phyloP scores from a whole-genome alignment of 2,888 invertebrate species.

The Ypsolopha scabrella region DNA sequence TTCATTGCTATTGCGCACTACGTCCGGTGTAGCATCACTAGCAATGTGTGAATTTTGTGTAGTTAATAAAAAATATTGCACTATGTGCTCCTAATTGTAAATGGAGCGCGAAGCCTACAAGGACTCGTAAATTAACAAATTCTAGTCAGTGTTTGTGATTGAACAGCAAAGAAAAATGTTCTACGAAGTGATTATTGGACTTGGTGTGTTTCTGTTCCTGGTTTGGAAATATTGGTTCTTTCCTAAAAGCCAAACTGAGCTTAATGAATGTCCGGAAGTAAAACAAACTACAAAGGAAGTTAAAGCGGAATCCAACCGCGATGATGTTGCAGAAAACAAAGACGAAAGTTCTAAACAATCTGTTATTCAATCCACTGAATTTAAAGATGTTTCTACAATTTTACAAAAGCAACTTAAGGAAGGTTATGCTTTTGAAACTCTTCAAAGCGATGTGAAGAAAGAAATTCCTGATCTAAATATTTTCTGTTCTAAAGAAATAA shows the following conservation, averaged over 20 bases:
- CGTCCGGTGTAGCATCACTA: constrained; percentile 14
- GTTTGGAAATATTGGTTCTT: constrained; percentile 44
- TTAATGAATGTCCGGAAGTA: neutral
- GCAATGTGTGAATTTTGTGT: constrained; percentile 22
- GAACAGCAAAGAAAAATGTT: constrained; percentile 42
- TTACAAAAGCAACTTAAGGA: too few relatives aligned
- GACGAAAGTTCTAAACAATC: too few relatives aligned
- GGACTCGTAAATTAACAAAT: constrained; percentile 27
- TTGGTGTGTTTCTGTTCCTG: constrained; percentile 40
- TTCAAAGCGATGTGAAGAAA: too few relatives aligned
- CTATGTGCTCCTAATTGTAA: constrained; percentile 28
- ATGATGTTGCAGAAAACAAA: too few relatives aligned
- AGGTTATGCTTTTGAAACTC: too few relatives aligned
- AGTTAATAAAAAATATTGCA: constrained; percentile 25
- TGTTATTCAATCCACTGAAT: too few relatives aligned
- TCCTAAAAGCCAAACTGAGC: constrained; percentile 10
- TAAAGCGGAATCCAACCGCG: neutral
- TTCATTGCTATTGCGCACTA: constrained; percentile 19
- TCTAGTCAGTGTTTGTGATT: constrained; percentile 41
- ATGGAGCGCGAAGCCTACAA: constrained; percentile 36
- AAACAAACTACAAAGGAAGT: neutral
- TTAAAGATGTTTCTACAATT: too few relatives aligned
- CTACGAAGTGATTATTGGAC: constrained; percentile 46
- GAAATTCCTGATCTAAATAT: too few relatives aligned
- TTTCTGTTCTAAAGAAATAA: neutral